Base-by-base conservation (phyloP, 1,140 invertebrate genomes). In the Papilio helenus region DNA sequence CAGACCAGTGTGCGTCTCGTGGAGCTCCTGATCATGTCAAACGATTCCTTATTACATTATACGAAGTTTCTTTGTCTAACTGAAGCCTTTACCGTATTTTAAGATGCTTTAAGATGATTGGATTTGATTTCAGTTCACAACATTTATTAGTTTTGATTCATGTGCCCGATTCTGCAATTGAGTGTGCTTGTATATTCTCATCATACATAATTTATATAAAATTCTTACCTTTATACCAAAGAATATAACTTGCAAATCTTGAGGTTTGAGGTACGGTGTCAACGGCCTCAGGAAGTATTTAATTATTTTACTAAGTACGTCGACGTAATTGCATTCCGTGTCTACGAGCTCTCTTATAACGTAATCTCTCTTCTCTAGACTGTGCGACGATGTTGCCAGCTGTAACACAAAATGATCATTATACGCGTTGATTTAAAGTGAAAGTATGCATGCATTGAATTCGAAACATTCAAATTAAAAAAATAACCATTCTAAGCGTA, bases 261-360 rank as follows among this genome's bases (percentile, higher is more conserved):
- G 96, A n/a, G 96, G 94, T 82, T 96, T 96, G 76, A 99, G 91
- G 55, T 96, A 91, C 61, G 95, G 95, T 79, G 96, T 96, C n/a
- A 99, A 93, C 18, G 97, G 97, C 80, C 96, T 95, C 87, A 98
- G 96, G 87, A 98, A 99, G 90, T 97, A 96, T 79, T 96, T 96
- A 77, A 97, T 96, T 58, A 99, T 96, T 95, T 98, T 99, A 85
- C 96, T 96, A 20, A 99, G 95, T 51, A 99, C 99, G 85, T 99
- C 98, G 23, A 99, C 97, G 92, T 99, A 99, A 95, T 99, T 99
- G 81, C 97, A 97, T 94, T 99, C 99, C 0, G 99, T 99, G 93
- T 99, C 98, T 16, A 99, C 96, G 5, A 99, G 95, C 94, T 99
- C 99, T 86, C 98, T 97, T 81, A 99, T 97, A 73, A 99, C 99